Base-by-base conservation (phyloP, 2,797 vertebrate genomes). In the Jordanella pulchra region DNA sequence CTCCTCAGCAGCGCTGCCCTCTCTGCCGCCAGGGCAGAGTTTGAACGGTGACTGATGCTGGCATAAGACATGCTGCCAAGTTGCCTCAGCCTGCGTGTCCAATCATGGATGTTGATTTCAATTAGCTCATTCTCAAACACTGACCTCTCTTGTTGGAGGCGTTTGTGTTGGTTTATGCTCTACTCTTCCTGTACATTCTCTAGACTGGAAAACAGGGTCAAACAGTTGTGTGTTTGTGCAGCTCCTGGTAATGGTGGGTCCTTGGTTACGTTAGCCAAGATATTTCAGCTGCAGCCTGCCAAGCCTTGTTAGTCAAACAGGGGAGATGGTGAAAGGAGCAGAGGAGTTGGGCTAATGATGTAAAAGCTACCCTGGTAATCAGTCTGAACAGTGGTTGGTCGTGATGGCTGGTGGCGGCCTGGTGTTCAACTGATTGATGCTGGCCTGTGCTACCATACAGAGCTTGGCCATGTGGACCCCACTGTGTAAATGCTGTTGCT, bases 51-150 rank as follows among this genome's bases (percentile, higher is more conserved):
- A 92, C 84, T 89, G 89, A 92, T 93, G 91, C 84, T 92, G 90
- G 90, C 91, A 89, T 83, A 87, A 85, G 79, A 76, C 67, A 65
- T 69, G 84, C 86, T 92, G 91, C 89, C 91, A 90, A 87, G 84
- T 90, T 85, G 53, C 82, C 88, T 87, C 56, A 42, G 85, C 75
- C 77, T 32, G 80, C 30, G 78, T 87, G 87, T 84, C 88, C 88
- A 87, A 87, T 89, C 86, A 88, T 84, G 90, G 86, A 93, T 93
- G 93, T 89, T 94, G 92, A 94, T 93, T 93, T 92, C 91, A 92
- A 92, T 94, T 91, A 94, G 81, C 88, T 92, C 86, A 91, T 78
- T 89, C 88, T 87, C 88, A 67, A 79, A 79, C 71, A 68, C 79
- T 92, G 91, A 92, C 92, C 92, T 89, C 86, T 70, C 86, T 75